Base-by-base conservation (phyloP, 2,113 vertebrate species). In the Cepphus grylle region DNA sequence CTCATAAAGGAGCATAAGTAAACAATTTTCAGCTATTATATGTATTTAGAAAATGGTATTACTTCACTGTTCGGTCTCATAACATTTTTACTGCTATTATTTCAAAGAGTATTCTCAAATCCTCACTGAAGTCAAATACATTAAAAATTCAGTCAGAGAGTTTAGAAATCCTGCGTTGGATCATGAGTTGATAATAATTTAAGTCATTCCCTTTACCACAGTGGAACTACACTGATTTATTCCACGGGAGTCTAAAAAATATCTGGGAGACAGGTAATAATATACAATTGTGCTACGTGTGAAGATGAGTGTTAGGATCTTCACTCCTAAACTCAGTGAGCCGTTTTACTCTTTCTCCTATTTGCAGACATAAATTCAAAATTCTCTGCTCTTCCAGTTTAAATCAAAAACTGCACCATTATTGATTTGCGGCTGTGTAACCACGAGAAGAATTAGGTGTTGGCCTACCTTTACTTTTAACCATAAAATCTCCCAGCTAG, bases 11-110 rank as follows among this genome's bases (percentile, higher is more conserved):
- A 94, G 81, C 81, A 43, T 72, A 94, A 88, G 83, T 86, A 97
- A 97, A 97, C 96, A 96, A 97, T 94, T 97, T 96, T 94, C 94
- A 94, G 76, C 49, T 90, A 86, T 84, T 92, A 73, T 21, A 89
- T 87, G 34, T 86, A 95, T 92, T 97, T 93, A 94, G 79, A 95
- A 94, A 92, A 95, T 91, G 56, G 72, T 87, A 97, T 85, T 95
- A 93, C 83, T 97, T 96, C 85, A 90, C 81, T 86, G 56, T 81
- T 96, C 91, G 85, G 52, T 91, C 92, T 88, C 56, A 21, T 66
- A 95, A 96, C 93, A 92, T 93, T 97, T 95, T 94, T 85, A 96
- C 69, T 92, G 81, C 78, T 71, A 61, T 79, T 89, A 91, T 91
- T 96, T 94, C 78, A 69, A 80, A 96, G 43, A 90, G 61, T 63